Evolutionary conservation across 2,888 invertebrate genomes (phyloP), one percentile per base, ranked within the genome.

Genomic region (Protodeltote pygarga): DNA sequence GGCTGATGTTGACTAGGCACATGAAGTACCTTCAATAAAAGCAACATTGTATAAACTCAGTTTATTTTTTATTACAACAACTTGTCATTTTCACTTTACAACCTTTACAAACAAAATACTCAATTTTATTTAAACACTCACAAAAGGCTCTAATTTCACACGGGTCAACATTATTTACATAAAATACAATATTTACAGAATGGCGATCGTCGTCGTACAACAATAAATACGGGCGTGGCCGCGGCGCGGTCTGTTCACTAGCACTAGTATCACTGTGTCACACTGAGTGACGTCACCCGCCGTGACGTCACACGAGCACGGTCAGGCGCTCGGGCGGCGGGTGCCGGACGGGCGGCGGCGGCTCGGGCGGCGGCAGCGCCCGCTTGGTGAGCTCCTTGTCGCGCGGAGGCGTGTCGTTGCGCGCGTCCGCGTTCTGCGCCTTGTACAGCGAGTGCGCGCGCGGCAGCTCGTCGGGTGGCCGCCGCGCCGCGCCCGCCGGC

Each of bases 351-450:
- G 82, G 82, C 55, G 83, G 82, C 55, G 83, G 83, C 66, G 86
- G 84, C 75, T 77, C 85, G 38, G 86, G 87, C 53, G 87, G 85
- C 71, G 89, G 85, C 72, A 87, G 83, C 81, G 95, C 94, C 82
- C 95, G 94, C 92, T 95, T 96, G 71, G 94, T 95, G 79, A 96
- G 95, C 92, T 96, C 95, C 92, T 96, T 96, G 82, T 94, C 94
- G 70, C 94, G 93, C 72, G 94, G 94, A 51, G 95, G 95, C 37
- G 96, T 96, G 85, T 96, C 96, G 89, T 97, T 97, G 73, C 96
- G 94, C 83, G 96, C 95, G 82, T 97, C 97, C 35, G 95, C 94
- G 84, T 96, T 96, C 80, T 96, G 96, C 53, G 97, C 95, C 89
- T 97, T 97, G 88, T 96, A 96, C 57, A 96, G 92, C 83, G 95